A percentile compares a stretch with the other conserved stretches of the same genome.
These are phyloP conservation scores for Sciaenops ocellatus DNA, from an alignment of 2,797 vertebrate species.

Conservation along the genomic window DNA sequence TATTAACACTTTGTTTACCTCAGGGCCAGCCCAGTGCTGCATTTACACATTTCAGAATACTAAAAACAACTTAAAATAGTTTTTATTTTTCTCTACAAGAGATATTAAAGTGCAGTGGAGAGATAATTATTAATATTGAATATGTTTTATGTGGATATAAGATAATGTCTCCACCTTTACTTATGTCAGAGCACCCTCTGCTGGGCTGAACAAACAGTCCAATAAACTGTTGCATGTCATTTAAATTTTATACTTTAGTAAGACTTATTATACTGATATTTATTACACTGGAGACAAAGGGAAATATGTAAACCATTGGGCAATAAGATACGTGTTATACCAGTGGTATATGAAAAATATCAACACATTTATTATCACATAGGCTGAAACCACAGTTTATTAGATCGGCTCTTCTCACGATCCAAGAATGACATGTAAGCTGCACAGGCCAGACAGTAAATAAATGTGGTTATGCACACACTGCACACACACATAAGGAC, in stretches of 20 bases:
- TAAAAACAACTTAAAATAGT: too few species aligned
- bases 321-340: background rate
- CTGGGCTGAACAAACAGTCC: constrained; percentile 25
- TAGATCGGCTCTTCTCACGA: background rate
- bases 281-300: background rate
- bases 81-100: background rate
- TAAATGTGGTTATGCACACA: background rate
- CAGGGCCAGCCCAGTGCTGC: background rate
- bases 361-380: background rate
- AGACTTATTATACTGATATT: background rate
- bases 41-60: background rate
- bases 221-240: background rate
- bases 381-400: too few species aligned
- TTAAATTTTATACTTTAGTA: background rate
- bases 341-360: background rate
- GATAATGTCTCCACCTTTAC: background rate
- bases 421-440: background rate
- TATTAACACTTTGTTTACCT: too few species aligned
- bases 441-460: background rate
- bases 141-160: too few species aligned
- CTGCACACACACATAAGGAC: background rate
- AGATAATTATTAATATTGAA: background rate
- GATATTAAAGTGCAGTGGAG: background rate
- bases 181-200: constrained; percentile 55
- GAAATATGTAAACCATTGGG: background rate